Evolutionary conservation across 2,113 vertebrate species (phyloP), one percentile per base, ranked within the genome.

Genomic region (Myxocyprinus asiaticus): DNA sequence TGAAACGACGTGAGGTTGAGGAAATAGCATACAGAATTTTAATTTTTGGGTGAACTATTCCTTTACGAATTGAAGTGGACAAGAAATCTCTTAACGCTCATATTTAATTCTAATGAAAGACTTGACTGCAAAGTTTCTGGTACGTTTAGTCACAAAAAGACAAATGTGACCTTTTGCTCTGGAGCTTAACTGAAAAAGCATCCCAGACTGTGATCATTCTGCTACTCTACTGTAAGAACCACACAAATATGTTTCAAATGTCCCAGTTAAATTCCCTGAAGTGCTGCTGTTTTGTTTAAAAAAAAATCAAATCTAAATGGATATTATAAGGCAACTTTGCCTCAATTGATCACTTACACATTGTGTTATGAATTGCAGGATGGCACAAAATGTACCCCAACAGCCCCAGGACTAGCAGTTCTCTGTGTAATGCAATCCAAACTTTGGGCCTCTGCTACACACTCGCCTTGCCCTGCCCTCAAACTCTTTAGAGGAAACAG

Each of bases 331-430:
- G 67, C 65, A 76, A 76, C 64, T 74, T 86, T 84, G 22, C 22
- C 81, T 58, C 22, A 75, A 71, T 77, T 84, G 86, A 90, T 88
- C 79, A 77, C 82, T 88, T 92, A 85, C 86, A 86, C 84, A 81
- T 56, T 9, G 14, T 59, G 76, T 68, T 83, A 63, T 56, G 76
- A 63, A 75, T 74, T 63, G 76, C 85, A 78, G 75, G 48, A 7
- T 22, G 15, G 65, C 65, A 82, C 83, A 85, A 87, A 85, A 69
- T 7, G 43, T 15, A 33, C 22, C 22, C 22, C 22, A 33, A 33
- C 22, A 33, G 22, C 22, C 22, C 22, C 22, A 33, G 22, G 72
- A 75, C 72, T 62, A 6, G 1, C 4, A 17, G 22, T 7, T 48
- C 51, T 70, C 45, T 42, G 11, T 4, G 59, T 63, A 75, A 75